Base-by-base conservation (phyloP, 2,113 vertebrate species). In the Tringa solitaria region DNA sequence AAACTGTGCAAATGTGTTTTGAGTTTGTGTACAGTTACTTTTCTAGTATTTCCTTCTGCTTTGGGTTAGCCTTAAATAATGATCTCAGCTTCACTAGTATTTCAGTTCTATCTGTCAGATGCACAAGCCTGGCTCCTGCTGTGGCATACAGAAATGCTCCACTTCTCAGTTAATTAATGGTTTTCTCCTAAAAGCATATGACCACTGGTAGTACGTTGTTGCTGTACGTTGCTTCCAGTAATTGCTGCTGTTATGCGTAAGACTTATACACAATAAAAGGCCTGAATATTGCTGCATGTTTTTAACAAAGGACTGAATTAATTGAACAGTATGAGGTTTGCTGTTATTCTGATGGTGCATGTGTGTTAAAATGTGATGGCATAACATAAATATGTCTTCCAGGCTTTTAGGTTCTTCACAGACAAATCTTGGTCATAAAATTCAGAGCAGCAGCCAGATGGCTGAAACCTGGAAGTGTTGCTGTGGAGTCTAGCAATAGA, bases 381-480 rank as follows among this genome's bases (percentile, higher is more conserved):
- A 18, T 45, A 57, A 81, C 54, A 56, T 60, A 87, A 69, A 43
- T 8, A 27, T 48, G 11, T 68, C 35, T 87, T 89, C 30, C 33
- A 86, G 78, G 43, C 41, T 77, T 90, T 65, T 59, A 78, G 51
- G 63, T 90, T 92, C 41, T 85, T 96, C 39, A 56, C 22, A 74
- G 72, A 41, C 28, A 88, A 59, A 90, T 83, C 75, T 83, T 80
- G 75, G 87, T 75, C 88, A 56, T 59, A 90, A 93, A 90, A 94
- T 72, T 91, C 93, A 77, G 39, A 85, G 82, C 59, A 94, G 82
- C 59, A 90, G 43, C 51, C 95, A 77, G 72, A 69, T 92, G 85
- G 82, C 68, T 88, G 89, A 77, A 93, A 83, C 27, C 23, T 86
- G 78, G 43, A 87, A 80, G 37, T 61, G 67, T 89, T 87, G 57